Evolutionary conservation across 92 coral and sea anemone genomes (phyloP), one percentile per base, ranked within the genome.

Genomic region (Epizoanthus illoricatus): DNA sequence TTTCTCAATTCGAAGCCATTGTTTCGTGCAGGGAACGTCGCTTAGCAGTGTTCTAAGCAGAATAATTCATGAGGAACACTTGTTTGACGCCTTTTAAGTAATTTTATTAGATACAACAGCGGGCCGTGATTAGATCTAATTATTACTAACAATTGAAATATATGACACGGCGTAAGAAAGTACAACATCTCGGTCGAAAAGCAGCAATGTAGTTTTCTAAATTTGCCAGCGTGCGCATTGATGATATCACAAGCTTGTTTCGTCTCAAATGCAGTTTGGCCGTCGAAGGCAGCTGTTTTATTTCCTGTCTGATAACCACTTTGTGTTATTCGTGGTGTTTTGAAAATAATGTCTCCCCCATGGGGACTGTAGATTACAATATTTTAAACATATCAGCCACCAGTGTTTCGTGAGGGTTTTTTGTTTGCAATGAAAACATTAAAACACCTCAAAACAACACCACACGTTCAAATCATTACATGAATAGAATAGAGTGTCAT

Each of bases 91-190:
- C 82, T 89, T 86, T 86, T 83, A 86, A 90, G 85, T 90, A 90
- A 90, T 90, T 87, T 90, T 90, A 90, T 90, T 90, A 87, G 93
- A 90, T 87, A 90, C 91, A 83, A 87, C 93, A 90, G 88, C 84
- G 76, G 83, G 87, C 80, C 55, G 76, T 86, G 92, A 89, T 89
- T 86, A 89, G 84, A 74, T 73, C 72, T 60, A 89, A 86, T 82
- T 89, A 78, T 52, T 73, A 72, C 19, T 78, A 83, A 89, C 90
- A 89, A 89, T 86, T 72, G 84, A 49, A 81, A 86, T 72, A 89
- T 84, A 71, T 21, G 49, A 81, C 78, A 84, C 88, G 52, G 81
- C 56, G 54, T 84, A 85, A 68, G 76, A 49, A 78, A 78, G 65
- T 62, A 58, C 20, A 41, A 19, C 71, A 63, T 62, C 45, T 63